Evolutionary conservation across 2,113 vertebrate species (phyloP), one percentile per base, ranked within the genome.

Genomic region (Sclerurus mexicanus): DNA sequence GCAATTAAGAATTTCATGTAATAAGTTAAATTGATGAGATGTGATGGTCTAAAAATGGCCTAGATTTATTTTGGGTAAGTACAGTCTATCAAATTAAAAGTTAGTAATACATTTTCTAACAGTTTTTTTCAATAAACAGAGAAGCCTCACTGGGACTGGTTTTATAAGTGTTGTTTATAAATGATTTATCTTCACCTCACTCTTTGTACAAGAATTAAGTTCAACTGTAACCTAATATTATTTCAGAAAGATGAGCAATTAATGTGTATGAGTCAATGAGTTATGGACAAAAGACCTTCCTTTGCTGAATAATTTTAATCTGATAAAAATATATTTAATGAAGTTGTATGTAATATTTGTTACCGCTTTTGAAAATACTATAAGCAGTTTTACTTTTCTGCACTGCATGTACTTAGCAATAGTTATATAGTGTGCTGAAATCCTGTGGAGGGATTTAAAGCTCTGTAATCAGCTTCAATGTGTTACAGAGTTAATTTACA

Each of bases 1-100:
- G 69, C 53, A 91, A 84, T 86, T 92, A 86, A 80, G 63, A 81
- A 66, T 89, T 75, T 87, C 14, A 6, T 69, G 24, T 87, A 91
- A 52, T 79, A 72, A 91, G 42, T 85, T 81, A 96, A 71, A 44
- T 67, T 91, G 69, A 95, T 89, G 49, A 77, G 73, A 76, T 88
- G n/a, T 85, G 15, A 31, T 91, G 24, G 7, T 72, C 44, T 33
- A 85, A 31, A 81, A 94, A 82, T 78, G 25, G n/a, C 33, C 92
- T 89, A 63, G 76, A 88, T 89, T 90, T 88, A 86, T 88, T 89
- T 79, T 52, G 25, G 44, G 12, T 85, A 82, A 94, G n/a, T 60
- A 31, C 4, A 47, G 52, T 78, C 44, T 81, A 62, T 73, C 30
- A 87, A 85, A 91, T 94, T 78, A 78, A 82, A 90, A 87, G n/a